Base-by-base conservation (phyloP, 2,888 invertebrate genomes). In the Tetragonula carbonaria region DNA sequence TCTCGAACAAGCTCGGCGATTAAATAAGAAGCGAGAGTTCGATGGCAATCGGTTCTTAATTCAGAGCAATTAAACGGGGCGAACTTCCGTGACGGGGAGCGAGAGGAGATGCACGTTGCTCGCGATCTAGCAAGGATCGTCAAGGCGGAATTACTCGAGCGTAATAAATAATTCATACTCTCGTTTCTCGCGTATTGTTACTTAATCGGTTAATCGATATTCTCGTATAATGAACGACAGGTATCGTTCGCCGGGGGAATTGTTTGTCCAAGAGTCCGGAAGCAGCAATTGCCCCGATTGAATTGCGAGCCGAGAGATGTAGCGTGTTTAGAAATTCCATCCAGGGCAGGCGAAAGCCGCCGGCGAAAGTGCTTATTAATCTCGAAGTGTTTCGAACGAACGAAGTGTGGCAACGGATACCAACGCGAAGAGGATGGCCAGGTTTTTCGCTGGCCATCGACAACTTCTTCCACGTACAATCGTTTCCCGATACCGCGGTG, bases 181-280 rank as follows among this genome's bases (percentile, higher is more conserved):
- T 50, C 51, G 78, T 74, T 78, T 67, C 78, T 72, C 67, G 72
- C 74, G 71, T 78, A 82, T 82, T 53, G 82, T 78, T 82, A 59
- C 82, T 84, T 82, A 82, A 84, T 78, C 84, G 82, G 82, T 84
- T 82, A 82, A 84, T 84, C 84, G 82, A 84, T 84, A 84, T 84
- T 84, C 82, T 23, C 62, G 82, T 77, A 82, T 82, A 84, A 84
- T 78, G 66, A 71, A 71, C 74, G 33, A 77, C 50, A 21, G 57
- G 53, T 71, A 66, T 74, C 28, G 71, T 71, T n/a, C 62, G 59
- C 28, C 59, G 75, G 57, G 50, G 63, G 45, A 45, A 81, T 68
- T 81, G 81, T 75, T 81, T 67, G 81, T 63, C 72, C 72, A 55
- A 62, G 75, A 81, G 72, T 28, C 75, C 81, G 59, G 71, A 73